These are phyloP conservation scores for Ophthalmotilapia sp. DNA, from an alignment of 2,113 vertebrate genomes.

Conservation along the genomic window DNA sequence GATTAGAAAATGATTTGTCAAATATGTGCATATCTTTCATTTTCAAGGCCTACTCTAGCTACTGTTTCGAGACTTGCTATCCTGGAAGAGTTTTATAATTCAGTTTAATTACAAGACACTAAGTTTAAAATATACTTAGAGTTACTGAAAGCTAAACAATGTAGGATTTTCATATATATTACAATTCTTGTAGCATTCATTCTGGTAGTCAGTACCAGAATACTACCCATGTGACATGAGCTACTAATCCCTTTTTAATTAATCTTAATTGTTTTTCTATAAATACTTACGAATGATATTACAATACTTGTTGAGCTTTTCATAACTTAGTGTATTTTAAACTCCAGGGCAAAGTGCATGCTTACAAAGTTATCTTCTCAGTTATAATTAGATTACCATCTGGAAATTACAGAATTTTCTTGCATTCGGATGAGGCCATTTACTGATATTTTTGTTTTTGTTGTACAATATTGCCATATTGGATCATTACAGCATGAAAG, in stretches of 20 bases:
- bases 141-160: not conserved
- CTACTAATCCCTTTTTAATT: not conserved
- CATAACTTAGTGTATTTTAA: not conserved
- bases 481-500: not conserved
- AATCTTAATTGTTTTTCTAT: not conserved
- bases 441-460: not conserved
- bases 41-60: not conserved
- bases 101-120: not conserved
- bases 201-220: not conserved
- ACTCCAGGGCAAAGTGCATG: not conserved
- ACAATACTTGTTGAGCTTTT: not conserved
- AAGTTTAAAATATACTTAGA: not conserved
- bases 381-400: not conserved
- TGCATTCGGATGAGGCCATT: not conserved
- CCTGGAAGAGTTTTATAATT: not conserved
- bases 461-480: not conserved
- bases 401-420: not conserved
- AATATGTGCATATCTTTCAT: not conserved
- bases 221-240: not conserved
- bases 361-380: not conserved
- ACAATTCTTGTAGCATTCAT: not conserved
- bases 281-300: not conserved
- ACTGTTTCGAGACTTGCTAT: not conserved
- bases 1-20: not conserved
- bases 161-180: not conserved